These are phyloP conservation scores for Stigmatopora nigra DNA, from an alignment of 2,113 vertebrate genomes.

Conservation along the genomic window DNA sequence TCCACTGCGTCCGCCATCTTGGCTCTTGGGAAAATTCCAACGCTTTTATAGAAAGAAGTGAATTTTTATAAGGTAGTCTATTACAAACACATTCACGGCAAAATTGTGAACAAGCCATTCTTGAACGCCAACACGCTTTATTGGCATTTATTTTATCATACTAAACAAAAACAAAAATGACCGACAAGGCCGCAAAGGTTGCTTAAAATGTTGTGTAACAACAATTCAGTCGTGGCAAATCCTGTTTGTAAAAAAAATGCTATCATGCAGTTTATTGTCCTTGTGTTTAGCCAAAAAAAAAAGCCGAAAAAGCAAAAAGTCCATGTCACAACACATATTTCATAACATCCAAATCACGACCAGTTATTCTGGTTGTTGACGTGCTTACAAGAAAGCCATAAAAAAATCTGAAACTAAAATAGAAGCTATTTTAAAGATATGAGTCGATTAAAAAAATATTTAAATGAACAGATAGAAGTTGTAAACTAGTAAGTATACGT, in stretches of 20 bases:
- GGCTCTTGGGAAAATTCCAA: background rate
- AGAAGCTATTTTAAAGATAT: too few species aligned
- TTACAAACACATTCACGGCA: too few species aligned
- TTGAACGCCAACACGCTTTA: background rate
- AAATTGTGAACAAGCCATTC: background rate
- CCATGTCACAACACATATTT: too few species aligned
- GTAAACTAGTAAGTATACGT: background rate
- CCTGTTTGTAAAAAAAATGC: conserved; percentile 10
- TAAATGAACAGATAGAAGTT: too few species aligned
- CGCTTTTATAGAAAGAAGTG: background rate
- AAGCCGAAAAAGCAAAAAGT: background rate
- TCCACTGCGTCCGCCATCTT: conserved; percentile 4
- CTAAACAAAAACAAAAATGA: background rate
- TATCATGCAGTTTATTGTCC: conserved; percentile 11
- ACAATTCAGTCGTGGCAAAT: background rate
- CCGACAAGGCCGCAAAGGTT: too few species aligned
- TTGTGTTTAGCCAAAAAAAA: background rate
- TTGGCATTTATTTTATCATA: too few species aligned
- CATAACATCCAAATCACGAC: too few species aligned
- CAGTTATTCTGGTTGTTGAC: too few species aligned
- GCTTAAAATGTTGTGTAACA: too few species aligned
- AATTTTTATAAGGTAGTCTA: background rate
- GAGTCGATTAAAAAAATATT: too few species aligned
- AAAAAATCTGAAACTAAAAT: too few species aligned
- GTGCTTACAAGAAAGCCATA: too few species aligned